Evolutionary conservation across 2,113 vertebrate species (phyloP), one percentile per base, ranked within the genome.

Genomic region (Corythornis cristatus): DNA sequence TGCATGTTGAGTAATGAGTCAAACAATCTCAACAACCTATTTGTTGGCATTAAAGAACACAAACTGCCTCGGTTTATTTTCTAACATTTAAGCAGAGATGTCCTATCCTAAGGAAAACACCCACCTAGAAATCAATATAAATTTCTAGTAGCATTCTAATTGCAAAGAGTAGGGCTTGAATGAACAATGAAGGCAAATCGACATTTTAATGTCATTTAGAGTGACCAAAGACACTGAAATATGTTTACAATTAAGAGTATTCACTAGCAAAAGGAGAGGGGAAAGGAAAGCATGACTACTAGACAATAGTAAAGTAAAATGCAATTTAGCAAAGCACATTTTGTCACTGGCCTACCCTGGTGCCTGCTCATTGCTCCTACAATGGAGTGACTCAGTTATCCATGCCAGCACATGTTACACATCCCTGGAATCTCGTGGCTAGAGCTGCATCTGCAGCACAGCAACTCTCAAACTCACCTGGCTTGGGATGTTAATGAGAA

Each of bases 151-250:
- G 60, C 62, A 85, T 37, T 62, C 60, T 90, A 89, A 89, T 89
- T 79, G 83, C 84, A 40, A 68, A 88, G 50, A 86, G 42, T 16
- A 70, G 45, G 67, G 61, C 45, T 74, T 72, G 77, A 92, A 93
- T 80, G 84, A 90, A 46, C 81, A 94, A 82, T 56, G 71, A 93
- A 87, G 40, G 74, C 58, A 92, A 92, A 73, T 3, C 0, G 0
- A 84, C 62, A 72, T 89, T 75, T 86, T 82, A 76, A 76, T 57
- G 50, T 65, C 45, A 90, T 79, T 95, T 65, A 67, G 57, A 88
- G 73, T 57, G 61, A 75, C 80, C 83, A 68, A 86, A 95, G 88
- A 76, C 71, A 65, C 70, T 79, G 88, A 95, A 84, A 90, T 82
- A 92, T 16, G 31, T 79, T 82, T 65, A 84, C 83, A 93, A 82